Conservation (phyloP, 2,113 vertebrate species). For the Synodontis membranacea region DNA sequence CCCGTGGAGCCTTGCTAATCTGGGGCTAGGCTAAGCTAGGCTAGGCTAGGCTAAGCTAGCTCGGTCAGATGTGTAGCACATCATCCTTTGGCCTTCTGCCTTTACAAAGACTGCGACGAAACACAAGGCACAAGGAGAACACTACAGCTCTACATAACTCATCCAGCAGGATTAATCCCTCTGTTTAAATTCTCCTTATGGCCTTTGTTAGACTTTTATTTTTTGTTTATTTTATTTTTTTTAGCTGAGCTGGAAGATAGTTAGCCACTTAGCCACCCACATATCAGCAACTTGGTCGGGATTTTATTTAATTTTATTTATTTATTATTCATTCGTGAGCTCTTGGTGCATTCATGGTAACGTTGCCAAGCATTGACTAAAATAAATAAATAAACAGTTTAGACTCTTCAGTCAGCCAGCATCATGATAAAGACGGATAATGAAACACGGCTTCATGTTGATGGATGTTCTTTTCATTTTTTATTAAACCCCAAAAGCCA, state of each 20-base stretch:
- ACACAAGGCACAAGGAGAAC: not conserved
- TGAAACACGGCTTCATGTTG: not conserved
- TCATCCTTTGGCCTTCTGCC: slow-evolving; percentile 26
- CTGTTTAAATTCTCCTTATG: not conserved
- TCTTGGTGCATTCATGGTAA: slow-evolving; percentile 3
- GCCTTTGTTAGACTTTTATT: no score
- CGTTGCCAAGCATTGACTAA: not conserved
- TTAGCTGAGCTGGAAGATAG: not conserved
- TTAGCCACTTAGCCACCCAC: slow-evolving; percentile 19
- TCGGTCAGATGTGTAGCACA: slow-evolving; percentile 22
- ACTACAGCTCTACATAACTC: no score
- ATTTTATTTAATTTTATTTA: no score
- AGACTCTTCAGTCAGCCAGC: not conserved
- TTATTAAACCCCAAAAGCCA: not conserved
- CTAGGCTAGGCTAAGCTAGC: not conserved
- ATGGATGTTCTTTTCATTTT: not conserved
- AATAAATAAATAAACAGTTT: no score
- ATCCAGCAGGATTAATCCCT: no score
- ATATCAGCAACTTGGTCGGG: slow-evolving; percentile 9
- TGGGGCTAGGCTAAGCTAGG: not conserved
- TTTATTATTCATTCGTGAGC: not conserved
- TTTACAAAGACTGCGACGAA: not conserved
- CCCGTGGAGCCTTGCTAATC: slow-evolving; percentile 17
- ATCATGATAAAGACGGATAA: not conserved
- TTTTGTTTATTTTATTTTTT: not conserved